Evolutionary conservation across 1,140 invertebrate species (phyloP), one percentile per base, ranked within the genome.

Genomic region (Acromyrmex charruanus): DNA sequence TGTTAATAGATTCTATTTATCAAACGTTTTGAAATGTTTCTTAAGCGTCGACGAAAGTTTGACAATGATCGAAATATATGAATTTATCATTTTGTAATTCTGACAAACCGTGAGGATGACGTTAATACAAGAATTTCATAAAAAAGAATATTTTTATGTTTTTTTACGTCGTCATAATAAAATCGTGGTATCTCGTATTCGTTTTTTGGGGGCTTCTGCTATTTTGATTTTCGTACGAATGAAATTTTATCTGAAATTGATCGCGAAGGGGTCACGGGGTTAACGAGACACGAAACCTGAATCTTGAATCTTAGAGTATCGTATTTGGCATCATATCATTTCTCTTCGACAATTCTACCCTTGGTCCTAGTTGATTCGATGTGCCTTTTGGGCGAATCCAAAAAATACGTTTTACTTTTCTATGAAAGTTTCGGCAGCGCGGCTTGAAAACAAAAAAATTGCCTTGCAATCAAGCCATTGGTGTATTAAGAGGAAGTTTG

Each of bases 261-360:
- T 85, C 44, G 61, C n/a, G 31, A 51, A 21, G 7, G n/a, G 59
- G 44, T 77, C 21, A 66, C 21, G 12, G 51, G 35, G 74, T 80
- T 85, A 85, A 85, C 75, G 84, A 80, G 53, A 85, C 59, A 39
- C 28, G 71, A 85, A 85, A 85, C 61, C 58, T 61, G 75, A 85
- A 79, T 55, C 84, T 58, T 58, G 84, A 85, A 80, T 63, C 68
- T 21, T 55, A 39, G 31, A 35, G 25, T 77, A 66, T 80, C 63
- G 68, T 85, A 25, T 28, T 39, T 31, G 51, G 81, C 35, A 84
- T 81, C 79, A 31, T 81, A 61, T 53, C 58, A 18, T 21, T 28
- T n/a, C 21, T 28, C 66, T 44, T 53, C 28, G 49, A 63, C 49
- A 80, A 80, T 53, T 68, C 21, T 25, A 39, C 10, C 68, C 18